These are phyloP conservation scores for Lota lota DNA, from an alignment of 2,113 vertebrate species.

Conservation along the genomic window DNA sequence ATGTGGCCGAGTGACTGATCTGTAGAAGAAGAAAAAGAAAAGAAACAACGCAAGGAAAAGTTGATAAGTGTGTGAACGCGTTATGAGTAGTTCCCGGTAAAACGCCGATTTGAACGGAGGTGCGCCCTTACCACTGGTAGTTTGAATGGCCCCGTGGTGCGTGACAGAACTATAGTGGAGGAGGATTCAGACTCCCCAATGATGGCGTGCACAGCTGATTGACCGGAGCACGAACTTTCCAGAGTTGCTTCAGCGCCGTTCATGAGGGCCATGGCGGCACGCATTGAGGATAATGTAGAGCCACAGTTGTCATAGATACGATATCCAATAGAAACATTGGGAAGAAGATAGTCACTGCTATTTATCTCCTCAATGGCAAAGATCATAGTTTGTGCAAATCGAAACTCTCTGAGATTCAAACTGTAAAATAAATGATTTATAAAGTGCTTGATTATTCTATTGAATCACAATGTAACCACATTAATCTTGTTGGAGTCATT, in stretches of 20 bases:
- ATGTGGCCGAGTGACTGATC: slow-evolving; percentile 73
- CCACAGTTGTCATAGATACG: slow-evolving; percentile 75
- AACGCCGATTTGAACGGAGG: not conserved
- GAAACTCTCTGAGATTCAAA: slow-evolving; percentile 71
- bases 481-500: not conserved
- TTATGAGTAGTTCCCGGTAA: not conserved
- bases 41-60: not conserved
- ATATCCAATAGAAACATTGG: slow-evolving; percentile 70
- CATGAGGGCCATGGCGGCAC: slow-evolving; percentile 68
- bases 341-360: slow-evolving; percentile 59
- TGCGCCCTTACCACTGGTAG: slow-evolving; percentile 69
- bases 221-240: slow-evolving; percentile 47
- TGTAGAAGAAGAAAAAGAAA: slow-evolving; percentile 22
- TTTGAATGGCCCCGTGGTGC: slow-evolving; percentile 67
- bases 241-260: slow-evolving; percentile 50
- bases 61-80: no score
- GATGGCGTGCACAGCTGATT: slow-evolving; percentile 67
- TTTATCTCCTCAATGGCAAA: slow-evolving; percentile 78
- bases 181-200: slow-evolving; percentile 76
- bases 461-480: not conserved
- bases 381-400: slow-evolving; percentile 74
- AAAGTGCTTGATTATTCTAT: not conserved
- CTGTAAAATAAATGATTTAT: slow-evolving; percentile 38
- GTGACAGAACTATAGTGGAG: slow-evolving; percentile 69
- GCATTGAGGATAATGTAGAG: slow-evolving; percentile 69